Conservation (phyloP, 2,797 vertebrate genomes). For the Characodon lateralis region DNA sequence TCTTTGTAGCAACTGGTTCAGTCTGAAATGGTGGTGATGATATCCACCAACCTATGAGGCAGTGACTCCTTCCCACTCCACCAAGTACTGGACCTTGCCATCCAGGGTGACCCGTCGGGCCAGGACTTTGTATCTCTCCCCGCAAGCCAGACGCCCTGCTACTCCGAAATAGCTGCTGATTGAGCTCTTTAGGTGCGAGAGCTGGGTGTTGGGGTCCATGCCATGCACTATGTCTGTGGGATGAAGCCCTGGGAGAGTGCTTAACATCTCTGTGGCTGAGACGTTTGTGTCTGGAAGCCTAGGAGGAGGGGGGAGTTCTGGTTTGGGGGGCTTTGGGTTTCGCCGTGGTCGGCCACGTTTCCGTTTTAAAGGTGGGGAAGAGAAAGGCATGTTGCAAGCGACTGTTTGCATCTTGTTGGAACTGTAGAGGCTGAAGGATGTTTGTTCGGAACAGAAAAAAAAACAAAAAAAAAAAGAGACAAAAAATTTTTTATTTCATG, state of each 20-base stretch:
- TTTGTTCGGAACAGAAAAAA: slow-evolving; percentile 1
- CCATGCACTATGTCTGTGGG: slow-evolving; percentile 91
- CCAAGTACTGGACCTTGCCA: slow-evolving; percentile 98
- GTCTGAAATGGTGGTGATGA: slow-evolving; percentile 8
- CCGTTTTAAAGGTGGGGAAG: slow-evolving; percentile 87
- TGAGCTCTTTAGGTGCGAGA: slow-evolving; percentile 96
- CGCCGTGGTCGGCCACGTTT: slow-evolving; percentile 92
- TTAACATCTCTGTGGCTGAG: slow-evolving; percentile 68
- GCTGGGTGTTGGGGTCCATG: slow-evolving; percentile 92
- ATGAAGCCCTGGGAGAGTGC: slow-evolving; percentile 87
- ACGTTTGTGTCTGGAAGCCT: slow-evolving; percentile 67
- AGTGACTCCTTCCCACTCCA: slow-evolving; percentile 98
- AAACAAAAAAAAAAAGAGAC: background rate
- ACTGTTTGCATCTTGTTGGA: slow-evolving; percentile 87
- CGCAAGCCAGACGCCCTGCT: slow-evolving; percentile 95
- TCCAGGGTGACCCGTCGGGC: slow-evolving; percentile 94
- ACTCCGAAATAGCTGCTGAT: slow-evolving; percentile 98
- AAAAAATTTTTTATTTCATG: background rate
- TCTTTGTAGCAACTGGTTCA: slow-evolving; percentile 33
- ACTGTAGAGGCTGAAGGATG: slow-evolving; percentile 83
- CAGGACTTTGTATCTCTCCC: slow-evolving; percentile 95
- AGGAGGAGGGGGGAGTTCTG: slow-evolving; percentile 80
- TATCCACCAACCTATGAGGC: slow-evolving; percentile 85
- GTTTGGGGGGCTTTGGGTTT: slow-evolving; percentile 88
- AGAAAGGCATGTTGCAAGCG: slow-evolving; percentile 86